Evolutionary conservation across 2,797 vertebrate genomes (phyloP).

Genomic region (Diplodus puntazzo): DNA sequence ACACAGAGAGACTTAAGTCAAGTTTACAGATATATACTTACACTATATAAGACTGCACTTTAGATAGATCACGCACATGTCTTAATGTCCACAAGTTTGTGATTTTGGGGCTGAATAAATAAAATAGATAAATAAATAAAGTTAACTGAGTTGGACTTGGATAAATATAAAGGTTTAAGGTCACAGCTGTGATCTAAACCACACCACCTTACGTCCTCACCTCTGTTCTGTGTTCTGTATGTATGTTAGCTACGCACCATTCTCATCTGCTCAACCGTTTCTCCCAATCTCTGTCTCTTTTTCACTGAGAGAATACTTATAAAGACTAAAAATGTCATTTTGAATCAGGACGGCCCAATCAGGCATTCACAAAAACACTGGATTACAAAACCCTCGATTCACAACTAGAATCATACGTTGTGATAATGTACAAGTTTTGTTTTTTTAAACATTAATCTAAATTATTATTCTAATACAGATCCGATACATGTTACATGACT

Average conservation of each 20-base stretch:
- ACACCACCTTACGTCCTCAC: background rate
- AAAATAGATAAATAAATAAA: slow-evolving; percentile 2
- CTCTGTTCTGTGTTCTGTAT: background rate
- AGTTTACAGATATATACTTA: background rate
- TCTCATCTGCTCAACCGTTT: background rate
- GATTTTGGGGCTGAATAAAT: background rate
- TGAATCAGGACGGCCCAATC: no score
- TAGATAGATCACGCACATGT: background rate
- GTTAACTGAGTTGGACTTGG: background rate
- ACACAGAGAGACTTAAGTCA: background rate
- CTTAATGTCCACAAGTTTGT: background rate
- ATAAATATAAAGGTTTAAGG: background rate
- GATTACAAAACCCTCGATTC: background rate
- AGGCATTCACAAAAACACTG: background rate
- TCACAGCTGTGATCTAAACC: background rate
- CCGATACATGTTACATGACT: no score
- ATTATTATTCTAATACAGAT: background rate
- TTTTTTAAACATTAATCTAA: no score
- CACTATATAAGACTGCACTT: background rate
- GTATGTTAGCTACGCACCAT: background rate
- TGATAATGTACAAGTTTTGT: slow-evolving; percentile 14
- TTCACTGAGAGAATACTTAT: background rate
- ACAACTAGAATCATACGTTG: background rate
- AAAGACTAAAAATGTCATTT: background rate
- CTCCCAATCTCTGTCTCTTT: background rate